Evolutionary conservation across 2,113 vertebrate genomes (phyloP), one percentile per base, ranked within the genome.

Genomic region (Atlantisia rogersi): DNA sequence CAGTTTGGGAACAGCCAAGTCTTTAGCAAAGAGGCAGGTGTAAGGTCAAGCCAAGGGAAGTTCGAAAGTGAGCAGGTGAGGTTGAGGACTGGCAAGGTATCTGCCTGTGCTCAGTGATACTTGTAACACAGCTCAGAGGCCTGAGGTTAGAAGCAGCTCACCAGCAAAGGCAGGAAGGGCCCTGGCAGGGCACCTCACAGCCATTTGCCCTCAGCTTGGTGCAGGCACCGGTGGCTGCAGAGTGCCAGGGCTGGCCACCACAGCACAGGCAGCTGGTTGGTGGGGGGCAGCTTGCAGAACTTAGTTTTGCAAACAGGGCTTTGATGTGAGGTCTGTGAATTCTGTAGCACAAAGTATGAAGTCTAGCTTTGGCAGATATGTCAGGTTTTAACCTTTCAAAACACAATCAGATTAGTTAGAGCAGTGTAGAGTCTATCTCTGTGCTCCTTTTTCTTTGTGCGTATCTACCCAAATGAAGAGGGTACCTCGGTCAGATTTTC

Each of bases 391-490:
- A 16, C 26, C 12, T 86, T 83, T 52, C n/a, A 73, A 74, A 62
- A 53, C 21, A 50, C 1, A 0, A 42, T 12, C 6, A 70, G 39
- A 35, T 70, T 70, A 32, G 35, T 86, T 31, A 68, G 6, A 78
- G 24, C 44, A 46, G 44, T 46, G 44, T 46, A 9, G 44, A 46
- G 17, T 46, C 44, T 46, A 18, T 16, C 44, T 46, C 44, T 18
- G 44, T 71, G 10, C n/a, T 42, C 9, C 8, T 42, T 89, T 79
- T 39, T 82, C 0, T 0, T 0, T 39, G 35, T 28, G 20, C 71
- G 19, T 37, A 42, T 46, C 64, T 78, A 35, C 24, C 10, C 1
- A 1, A 71, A 90, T 40, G 44, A 93, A 29, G 32, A 53, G 90
- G 11, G 20, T 82, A 16, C 42, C 79, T 85, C 32, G 70, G 16